These are phyloP conservation scores for Cebidichthys violaceus DNA, from an alignment of 2,113 vertebrate species.

Conservation along the genomic window DNA sequence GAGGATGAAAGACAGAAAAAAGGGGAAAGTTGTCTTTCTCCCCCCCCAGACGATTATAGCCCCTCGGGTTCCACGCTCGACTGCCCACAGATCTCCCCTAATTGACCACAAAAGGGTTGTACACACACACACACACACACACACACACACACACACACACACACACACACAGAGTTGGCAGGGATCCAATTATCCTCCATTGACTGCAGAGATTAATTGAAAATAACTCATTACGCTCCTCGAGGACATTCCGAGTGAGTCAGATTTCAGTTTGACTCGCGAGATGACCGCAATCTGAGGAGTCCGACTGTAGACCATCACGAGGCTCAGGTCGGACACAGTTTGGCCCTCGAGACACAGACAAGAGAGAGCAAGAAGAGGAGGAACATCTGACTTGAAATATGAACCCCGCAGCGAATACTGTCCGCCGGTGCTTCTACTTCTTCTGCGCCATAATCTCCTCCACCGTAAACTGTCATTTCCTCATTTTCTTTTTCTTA, in stretches of 20 bases:
- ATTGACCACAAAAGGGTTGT: slow-evolving; percentile 54
- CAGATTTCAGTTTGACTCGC: slow-evolving; percentile 34
- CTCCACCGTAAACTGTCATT: neutral
- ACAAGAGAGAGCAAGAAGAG: neutral
- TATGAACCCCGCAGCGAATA: neutral
- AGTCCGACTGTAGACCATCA: slow-evolving; percentile 14
- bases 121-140: neutral
- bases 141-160: slow-evolving; percentile 33
- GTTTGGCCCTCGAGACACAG: neutral
- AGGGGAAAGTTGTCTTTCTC: slow-evolving; percentile 16
- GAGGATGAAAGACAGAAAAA: slow-evolving; percentile 18
- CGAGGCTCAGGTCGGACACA: neutral
- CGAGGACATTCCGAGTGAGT: slow-evolving; percentile 46
- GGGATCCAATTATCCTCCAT: slow-evolving; percentile 55
- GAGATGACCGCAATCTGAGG: slow-evolving; percentile 26
- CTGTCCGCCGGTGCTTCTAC: neutral
- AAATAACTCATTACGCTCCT: slow-evolving; percentile 58
- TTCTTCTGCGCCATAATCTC: neutral
- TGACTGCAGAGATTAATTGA: slow-evolving; percentile 61
- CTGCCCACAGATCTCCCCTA: slow-evolving; percentile 50
- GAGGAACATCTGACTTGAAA: neutral
- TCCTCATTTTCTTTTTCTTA: neutral
- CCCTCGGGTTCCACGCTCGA: slow-evolving; percentile 39
- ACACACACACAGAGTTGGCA: slow-evolving; percentile 67
- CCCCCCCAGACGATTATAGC: neutral